Evolutionary conservation across 2,113 vertebrate species (phyloP).

Genomic region (Nothobranchius furzeri): DNA sequence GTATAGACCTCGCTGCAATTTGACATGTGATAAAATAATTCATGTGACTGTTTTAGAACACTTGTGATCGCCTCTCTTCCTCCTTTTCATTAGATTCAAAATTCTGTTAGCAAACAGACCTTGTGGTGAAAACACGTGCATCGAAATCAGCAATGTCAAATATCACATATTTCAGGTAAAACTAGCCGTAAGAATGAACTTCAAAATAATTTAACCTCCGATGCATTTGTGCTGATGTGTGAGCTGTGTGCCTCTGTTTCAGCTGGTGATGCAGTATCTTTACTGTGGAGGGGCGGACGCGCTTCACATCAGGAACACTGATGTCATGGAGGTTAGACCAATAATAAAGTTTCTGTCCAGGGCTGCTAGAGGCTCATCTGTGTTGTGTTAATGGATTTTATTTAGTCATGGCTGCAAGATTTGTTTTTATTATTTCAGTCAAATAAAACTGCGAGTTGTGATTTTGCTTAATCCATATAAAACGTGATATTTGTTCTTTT

Average conservation of each 20-base stretch:
- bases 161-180: constrained; percentile 97
- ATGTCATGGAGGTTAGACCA: constrained; percentile 93
- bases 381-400: too few species aligned
- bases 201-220: neutral
- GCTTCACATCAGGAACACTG: constrained; percentile 94
- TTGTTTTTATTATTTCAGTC: too few species aligned
- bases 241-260: constrained; percentile 42
- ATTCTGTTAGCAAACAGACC: constrained; percentile 92
- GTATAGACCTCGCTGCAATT: too few species aligned
- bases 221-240: neutral
- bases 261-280: constrained; percentile 99
- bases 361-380: too few species aligned
- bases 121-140: constrained; percentile 91
- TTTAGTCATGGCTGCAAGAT: too few species aligned
- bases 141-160: constrained; percentile 98
- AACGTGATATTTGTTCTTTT: too few species aligned
- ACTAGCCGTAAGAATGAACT: neutral
- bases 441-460: too few species aligned
- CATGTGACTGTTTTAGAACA: neutral
- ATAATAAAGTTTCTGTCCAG: neutral
- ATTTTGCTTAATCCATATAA: too few species aligned
- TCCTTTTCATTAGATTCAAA: constrained; percentile 85
- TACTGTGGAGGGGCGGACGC: constrained; percentile 94
- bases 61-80: neutral
- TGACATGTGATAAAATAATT: neutral